These are phyloP conservation scores for Nylanderia fulva DNA, from an alignment of 1,140 invertebrate species.

Conservation along the genomic window DNA sequence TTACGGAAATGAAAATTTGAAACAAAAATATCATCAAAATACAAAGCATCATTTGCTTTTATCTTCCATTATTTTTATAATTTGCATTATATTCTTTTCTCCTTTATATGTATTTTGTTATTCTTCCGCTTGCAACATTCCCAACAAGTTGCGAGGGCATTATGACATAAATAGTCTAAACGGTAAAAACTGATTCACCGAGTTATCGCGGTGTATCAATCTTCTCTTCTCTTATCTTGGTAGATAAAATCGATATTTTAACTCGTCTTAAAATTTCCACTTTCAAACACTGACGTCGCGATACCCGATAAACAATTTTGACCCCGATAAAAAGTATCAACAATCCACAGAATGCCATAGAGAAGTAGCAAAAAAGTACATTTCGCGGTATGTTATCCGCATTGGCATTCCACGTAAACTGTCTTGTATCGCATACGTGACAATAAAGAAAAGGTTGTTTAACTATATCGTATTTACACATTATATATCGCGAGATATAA, in stretches of 20 bases:
- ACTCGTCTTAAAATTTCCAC: slow-evolving; percentile 51
- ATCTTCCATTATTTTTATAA: slow-evolving; percentile 33
- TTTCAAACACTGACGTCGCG: slow-evolving; percentile 8
- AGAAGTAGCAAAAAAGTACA: slow-evolving; percentile 36
- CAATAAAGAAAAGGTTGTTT: slow-evolving; percentile 69
- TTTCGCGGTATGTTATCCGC: slow-evolving; percentile 62
- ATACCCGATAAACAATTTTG: slow-evolving; percentile 51
- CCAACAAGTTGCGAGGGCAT: slow-evolving; percentile 51
- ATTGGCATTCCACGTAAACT: slow-evolving; percentile 75
- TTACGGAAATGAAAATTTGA: slow-evolving; percentile 21
- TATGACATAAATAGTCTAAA: slow-evolving; percentile 56
- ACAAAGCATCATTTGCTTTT: slow-evolving; percentile 29
- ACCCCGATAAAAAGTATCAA: slow-evolving; percentile 53
- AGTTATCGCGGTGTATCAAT: slow-evolving; percentile 45
- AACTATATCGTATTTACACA: slow-evolving; percentile 79
- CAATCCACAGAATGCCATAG: slow-evolving; percentile 42
- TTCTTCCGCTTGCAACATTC: slow-evolving; percentile 26
- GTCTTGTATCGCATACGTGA: slow-evolving; percentile 61
- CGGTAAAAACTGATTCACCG: slow-evolving; percentile 46
- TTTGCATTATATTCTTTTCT: slow-evolving; percentile 19
- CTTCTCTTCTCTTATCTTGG: slow-evolving; percentile 11
- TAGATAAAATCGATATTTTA: slow-evolving; percentile 44
- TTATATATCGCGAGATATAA: slow-evolving; percentile 80
- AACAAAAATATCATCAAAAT: slow-evolving; percentile 8
- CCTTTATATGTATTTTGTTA: slow-evolving; percentile 15